Conservation (phyloP, 2,797 vertebrate genomes). For the Micromesistius poutassou region DNA sequence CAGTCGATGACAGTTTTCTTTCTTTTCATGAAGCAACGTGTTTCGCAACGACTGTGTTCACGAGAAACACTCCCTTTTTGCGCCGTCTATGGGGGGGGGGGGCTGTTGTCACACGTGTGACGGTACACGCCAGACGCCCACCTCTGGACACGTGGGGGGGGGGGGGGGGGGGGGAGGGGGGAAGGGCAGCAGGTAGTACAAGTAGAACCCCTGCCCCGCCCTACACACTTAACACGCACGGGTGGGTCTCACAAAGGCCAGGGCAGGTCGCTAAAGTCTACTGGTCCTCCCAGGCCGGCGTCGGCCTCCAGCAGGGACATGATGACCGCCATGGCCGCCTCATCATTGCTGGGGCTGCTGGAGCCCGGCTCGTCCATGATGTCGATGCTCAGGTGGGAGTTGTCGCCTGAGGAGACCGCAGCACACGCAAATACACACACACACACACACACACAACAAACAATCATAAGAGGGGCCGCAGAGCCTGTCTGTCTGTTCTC, state of each 20-base stretch:
- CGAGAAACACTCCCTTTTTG: not conserved
- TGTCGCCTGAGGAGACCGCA: slow-evolving; percentile 78
- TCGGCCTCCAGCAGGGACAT: slow-evolving; percentile 99
- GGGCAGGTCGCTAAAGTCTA: slow-evolving; percentile 98
- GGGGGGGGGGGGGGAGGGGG: no score
- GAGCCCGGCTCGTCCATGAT: slow-evolving; percentile 96
- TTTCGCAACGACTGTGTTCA: no score
- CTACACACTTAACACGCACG: not conserved
- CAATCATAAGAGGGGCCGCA: not conserved
- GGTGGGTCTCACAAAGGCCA: slow-evolving; percentile 88
- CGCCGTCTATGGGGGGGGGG: not conserved
- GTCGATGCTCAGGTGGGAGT: slow-evolving; percentile 91
- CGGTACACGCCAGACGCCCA: not conserved
- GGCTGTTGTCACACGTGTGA: not conserved
- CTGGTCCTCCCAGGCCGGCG: slow-evolving; percentile 93
- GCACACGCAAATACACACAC: slow-evolving; percentile 2
- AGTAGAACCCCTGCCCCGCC: not conserved
- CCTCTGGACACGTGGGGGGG: not conserved
- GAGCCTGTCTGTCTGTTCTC: not conserved
- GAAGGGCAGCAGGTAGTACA: not conserved
- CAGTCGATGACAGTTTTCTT: not conserved
- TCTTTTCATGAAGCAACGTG: not conserved
- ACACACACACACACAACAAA: not conserved
- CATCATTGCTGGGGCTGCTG: slow-evolving; percentile 95
- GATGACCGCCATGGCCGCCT: slow-evolving; percentile 98